These are phyloP conservation scores for Morpho achilles DNA, from an alignment of 2,888 invertebrate genomes.

Conservation along the genomic window DNA sequence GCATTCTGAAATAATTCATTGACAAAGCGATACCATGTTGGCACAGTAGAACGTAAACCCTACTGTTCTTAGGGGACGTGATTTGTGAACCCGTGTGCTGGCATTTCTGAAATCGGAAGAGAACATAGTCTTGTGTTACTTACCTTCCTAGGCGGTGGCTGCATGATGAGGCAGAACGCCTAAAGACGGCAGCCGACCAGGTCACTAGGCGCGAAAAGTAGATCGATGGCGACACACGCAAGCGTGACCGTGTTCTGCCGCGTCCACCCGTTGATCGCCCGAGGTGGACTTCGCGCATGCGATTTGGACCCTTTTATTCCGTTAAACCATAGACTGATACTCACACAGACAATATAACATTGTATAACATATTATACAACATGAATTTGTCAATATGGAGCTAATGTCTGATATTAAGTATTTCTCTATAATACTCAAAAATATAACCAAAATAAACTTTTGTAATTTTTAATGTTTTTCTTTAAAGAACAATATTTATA, in stretches of 20 bases:
- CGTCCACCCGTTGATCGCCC: slow-evolving; percentile 39
- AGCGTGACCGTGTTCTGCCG: slow-evolving; percentile 49
- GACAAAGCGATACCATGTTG: slow-evolving; percentile 18
- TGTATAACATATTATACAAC: background rate
- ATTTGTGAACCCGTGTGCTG: too few species aligned
- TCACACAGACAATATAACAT: background rate
- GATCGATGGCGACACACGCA: slow-evolving; percentile 49
- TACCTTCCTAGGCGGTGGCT: slow-evolving; percentile 93
- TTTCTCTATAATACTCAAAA: too few species aligned
- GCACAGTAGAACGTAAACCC: too few species aligned
- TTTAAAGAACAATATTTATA: too few species aligned
- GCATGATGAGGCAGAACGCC: slow-evolving; percentile 78
- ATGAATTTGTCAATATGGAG: background rate
- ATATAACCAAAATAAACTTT: too few species aligned
- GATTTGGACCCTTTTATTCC: slow-evolving; percentile 25
- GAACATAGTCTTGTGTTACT: slow-evolving; percentile 41
- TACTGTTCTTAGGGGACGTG: too few species aligned
- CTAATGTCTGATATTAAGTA: too few species aligned
- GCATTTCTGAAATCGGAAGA: background rate
- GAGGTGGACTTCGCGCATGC: slow-evolving; percentile 33
- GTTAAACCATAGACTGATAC: slow-evolving; percentile 21
- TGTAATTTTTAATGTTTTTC: too few species aligned
- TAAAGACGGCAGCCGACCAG: slow-evolving; percentile 33
- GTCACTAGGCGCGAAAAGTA: slow-evolving; percentile 27
- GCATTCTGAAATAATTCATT: slow-evolving; percentile 16